Evolutionary conservation across 2,888 invertebrate genomes (phyloP).

Genomic region (Seira sanloemensis): DNA sequence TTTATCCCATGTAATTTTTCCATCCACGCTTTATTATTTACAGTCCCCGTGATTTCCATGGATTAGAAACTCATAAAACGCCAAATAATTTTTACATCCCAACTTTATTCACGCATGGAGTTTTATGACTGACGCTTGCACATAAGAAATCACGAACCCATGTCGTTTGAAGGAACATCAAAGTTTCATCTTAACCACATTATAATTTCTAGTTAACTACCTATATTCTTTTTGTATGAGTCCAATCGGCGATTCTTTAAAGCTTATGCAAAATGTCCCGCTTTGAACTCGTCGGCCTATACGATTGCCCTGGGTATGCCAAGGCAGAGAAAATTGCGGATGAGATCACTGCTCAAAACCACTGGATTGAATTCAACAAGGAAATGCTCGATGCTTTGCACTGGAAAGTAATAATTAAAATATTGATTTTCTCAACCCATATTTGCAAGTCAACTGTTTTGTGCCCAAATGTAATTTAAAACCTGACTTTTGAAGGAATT

Average conservation of each 20-base stretch:
- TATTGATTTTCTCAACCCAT: background rate
- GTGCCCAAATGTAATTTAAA: background rate
- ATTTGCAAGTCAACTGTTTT: background rate
- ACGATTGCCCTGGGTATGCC: conserved; percentile 71
- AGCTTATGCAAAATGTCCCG: conserved; percentile 54
- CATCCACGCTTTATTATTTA: too few species aligned
- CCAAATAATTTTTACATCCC: too few species aligned
- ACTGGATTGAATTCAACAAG: conserved; percentile 62
- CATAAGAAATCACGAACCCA: too few species aligned
- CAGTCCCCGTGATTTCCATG: too few species aligned
- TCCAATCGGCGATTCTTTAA: background rate
- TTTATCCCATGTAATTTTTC: too few species aligned
- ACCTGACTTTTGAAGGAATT: conserved; percentile 58
- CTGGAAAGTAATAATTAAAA: conserved; percentile 57
- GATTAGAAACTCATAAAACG: too few species aligned
- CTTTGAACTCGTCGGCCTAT: conserved; percentile 67
- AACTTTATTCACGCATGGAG: too few species aligned
- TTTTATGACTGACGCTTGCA: too few species aligned
- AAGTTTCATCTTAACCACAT: too few species aligned
- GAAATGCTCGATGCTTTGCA: conserved; percentile 65
- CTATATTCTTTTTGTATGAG: too few species aligned
- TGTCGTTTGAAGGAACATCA: too few species aligned
- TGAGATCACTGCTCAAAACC: conserved; percentile 68
- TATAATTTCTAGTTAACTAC: too few species aligned
- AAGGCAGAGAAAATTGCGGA: conserved; percentile 70